Evolutionary conservation across 2,888 invertebrate species (phyloP).

Genomic region (Lissocephala sabroskyi): DNA sequence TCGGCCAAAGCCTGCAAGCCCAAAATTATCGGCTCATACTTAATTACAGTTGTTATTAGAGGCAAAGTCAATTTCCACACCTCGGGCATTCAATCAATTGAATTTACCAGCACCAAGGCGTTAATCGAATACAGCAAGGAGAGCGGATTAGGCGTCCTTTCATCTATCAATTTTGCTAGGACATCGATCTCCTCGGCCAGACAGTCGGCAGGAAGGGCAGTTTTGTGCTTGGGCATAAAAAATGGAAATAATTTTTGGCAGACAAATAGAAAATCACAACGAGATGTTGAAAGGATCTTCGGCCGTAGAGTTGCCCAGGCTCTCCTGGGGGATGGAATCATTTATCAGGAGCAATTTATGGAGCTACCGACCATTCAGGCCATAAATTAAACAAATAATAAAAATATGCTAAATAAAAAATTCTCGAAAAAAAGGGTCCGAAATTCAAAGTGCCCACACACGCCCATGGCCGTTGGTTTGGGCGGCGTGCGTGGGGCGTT

Average conservation of each 20-base stretch:
- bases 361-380: slow-evolving; percentile 25
- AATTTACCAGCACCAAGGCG: neutral
- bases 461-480: slow-evolving; percentile 33
- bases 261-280: slow-evolving; percentile 45
- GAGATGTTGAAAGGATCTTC: slow-evolving; percentile 47
- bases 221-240: slow-evolving; percentile 17
- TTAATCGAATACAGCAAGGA: neutral
- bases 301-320: too few relatives aligned
- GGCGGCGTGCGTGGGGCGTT: slow-evolving; percentile 26
- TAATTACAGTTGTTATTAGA: too few relatives aligned
- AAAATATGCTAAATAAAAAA: slow-evolving; percentile 56
- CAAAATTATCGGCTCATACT: too few relatives aligned
- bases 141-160: neutral
- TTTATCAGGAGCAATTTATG: slow-evolving; percentile 40
- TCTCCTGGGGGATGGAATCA: slow-evolving; percentile 24
- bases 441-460: neutral
- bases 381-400: slow-evolving; percentile 61
- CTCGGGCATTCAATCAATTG: neutral
- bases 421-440: slow-evolving; percentile 29
- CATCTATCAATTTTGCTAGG: slow-evolving; percentile 26
- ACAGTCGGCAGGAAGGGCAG: neutral
- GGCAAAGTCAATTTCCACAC: too few relatives aligned
- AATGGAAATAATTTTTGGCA: slow-evolving; percentile 30
- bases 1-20: too few relatives aligned
- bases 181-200: slow-evolving; percentile 12